Percentiles rank a stretch among this genome's conserved stretches.
Conservation (phyloP, 2,888 invertebrate species). For the Melanostoma scalare region DNA sequence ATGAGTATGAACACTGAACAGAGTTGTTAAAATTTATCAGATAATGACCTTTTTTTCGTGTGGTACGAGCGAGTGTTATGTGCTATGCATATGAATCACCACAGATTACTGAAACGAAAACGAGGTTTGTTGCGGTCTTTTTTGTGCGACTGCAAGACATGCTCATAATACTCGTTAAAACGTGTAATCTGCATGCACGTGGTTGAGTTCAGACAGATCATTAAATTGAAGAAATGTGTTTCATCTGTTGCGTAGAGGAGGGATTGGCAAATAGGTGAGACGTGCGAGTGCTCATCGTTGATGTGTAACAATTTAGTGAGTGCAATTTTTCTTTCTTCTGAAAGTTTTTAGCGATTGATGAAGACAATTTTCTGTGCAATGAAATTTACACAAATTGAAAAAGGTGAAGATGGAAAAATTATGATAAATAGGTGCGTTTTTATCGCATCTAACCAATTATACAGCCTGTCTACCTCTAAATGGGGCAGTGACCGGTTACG, state of each 20-base stretch:
- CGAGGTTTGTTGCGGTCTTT: constrained; percentile 17
- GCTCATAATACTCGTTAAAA: constrained; percentile 5
- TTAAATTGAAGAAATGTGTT: not conserved
- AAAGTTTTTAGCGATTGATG: no score
- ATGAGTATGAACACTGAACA: not conserved
- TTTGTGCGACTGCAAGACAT: not conserved
- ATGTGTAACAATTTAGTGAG: constrained; percentile 1
- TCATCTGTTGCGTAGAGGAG: constrained; percentile 1
- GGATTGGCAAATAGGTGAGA: not conserved
- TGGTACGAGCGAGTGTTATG: not conserved
- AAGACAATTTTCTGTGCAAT: no score
- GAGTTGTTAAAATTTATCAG: constrained; percentile 26
- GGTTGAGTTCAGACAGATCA: not conserved
- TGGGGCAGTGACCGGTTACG: no score
- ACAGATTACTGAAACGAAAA: constrained; percentile 32
- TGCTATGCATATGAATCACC: constrained; percentile 20
- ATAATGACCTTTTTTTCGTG: constrained; percentile 24
- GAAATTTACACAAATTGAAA: no score
- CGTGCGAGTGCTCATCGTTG: constrained; percentile 4
- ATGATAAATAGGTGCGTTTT: no score
- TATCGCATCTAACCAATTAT: no score
- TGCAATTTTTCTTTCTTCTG: no score
- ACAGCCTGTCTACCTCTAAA: no score
- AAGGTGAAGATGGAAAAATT: no score
- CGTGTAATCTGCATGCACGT: constrained; percentile 17